Base-by-base conservation (phyloP, 2,888 invertebrate genomes). In the Drosophila anomalata region DNA sequence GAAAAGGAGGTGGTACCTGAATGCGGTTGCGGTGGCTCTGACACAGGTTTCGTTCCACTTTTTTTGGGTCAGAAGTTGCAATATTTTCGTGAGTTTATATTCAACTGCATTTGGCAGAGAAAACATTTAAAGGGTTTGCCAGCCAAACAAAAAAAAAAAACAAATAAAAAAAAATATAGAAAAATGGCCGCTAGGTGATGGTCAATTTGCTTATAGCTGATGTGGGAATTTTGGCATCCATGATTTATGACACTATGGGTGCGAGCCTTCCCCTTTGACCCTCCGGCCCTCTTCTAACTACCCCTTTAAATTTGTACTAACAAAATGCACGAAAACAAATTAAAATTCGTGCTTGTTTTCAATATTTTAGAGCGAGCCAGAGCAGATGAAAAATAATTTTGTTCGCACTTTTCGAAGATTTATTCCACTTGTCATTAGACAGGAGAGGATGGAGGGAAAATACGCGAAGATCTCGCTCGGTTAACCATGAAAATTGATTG, bases 401-500 rank as follows among this genome's bases (percentile, higher is more conserved):
- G 54, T 62, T 58, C 69, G 51, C 73, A 73, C 85, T 76, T 61
- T 73, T 48, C 55, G 31, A 74, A 60, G 77, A 77, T 75, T 75
- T 75, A 75, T 77, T 74, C 54, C 61, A 71, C 82, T 82, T 85
- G 82, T 75, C 77, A 85, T 75, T 65, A 69, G 82, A 56, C 58
- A 50, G 41, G 47, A 1, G 22, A 41, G 29, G 14, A 14, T 0
- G 36, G 31, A 6, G 58, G 3, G 14, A n/a, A 48, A 9, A 33
- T 50, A 42, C 24, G 51, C n/a, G 46, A 51, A 69, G 50, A 76
- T 70, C 61, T 58, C 73, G 70, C 67, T 60, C 66, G 87, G 76
- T 83, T 85, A 87, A 88, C 77, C 88, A 86, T 86, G 88, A 84
- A 81, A 79, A 77, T 84, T 87, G 88, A 87, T 89, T 81, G 79